A percentile compares a stretch with the other conserved stretches of the same genome.
Evolutionary conservation across 2,888 invertebrate species (phyloP).

Genomic region (Holacanthella duospinosa): DNA sequence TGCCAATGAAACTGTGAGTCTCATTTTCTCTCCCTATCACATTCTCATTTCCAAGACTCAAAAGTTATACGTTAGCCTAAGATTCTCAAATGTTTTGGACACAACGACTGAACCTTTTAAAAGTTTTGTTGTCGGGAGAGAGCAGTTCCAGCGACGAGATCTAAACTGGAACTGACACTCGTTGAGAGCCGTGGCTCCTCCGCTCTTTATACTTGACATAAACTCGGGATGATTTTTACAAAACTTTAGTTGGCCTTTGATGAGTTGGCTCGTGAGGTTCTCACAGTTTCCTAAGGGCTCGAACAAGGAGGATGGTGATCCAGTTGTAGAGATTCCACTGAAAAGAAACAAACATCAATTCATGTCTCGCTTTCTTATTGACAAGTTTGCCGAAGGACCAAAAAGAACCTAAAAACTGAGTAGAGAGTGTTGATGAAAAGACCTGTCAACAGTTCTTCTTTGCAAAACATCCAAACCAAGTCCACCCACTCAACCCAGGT

Average conservation of each 20-base stretch:
- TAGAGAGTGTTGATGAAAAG: no score
- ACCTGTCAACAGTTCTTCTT: no score
- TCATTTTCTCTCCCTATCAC: neutral
- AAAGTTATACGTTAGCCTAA: no score
- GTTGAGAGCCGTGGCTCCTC: constrained; percentile 67
- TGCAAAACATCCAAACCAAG: no score
- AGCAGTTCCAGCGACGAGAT: constrained; percentile 80
- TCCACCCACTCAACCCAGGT: neutral
- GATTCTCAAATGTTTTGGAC: no score
- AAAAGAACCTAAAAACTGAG: no score
- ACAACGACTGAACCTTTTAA: constrained; percentile 8
- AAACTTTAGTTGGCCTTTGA: constrained; percentile 60
- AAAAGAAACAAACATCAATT: neutral
- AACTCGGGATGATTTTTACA: constrained; percentile 74
- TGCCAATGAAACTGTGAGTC: neutral
- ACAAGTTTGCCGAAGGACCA: no score
- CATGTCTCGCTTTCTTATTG: neutral
- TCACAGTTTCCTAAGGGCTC: constrained; percentile 11
- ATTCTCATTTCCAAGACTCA: no score
- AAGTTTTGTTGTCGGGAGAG: constrained; percentile 40
- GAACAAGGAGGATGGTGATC: neutral
- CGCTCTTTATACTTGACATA: constrained; percentile 73
- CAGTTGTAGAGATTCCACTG: constrained; percentile 8
- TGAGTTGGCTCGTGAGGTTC: constrained; percentile 14
- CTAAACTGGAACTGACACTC: constrained; percentile 78